Base-by-base conservation (phyloP, 2,113 vertebrate species). In the Bubalus kerabau region DNA sequence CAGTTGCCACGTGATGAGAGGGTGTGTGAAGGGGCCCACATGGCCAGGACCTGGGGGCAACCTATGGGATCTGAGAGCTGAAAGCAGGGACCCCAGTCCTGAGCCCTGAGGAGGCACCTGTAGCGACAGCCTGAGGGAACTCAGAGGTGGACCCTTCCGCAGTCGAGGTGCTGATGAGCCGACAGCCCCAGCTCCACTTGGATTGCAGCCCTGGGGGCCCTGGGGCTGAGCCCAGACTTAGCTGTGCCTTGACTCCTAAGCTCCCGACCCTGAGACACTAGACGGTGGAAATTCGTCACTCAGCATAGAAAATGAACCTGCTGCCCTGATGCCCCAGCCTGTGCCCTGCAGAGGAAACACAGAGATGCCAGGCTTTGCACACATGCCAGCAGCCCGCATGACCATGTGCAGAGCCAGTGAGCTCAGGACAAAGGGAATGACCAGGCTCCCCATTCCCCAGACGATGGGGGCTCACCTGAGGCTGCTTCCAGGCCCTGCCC, bases 391-490 rank as follows among this genome's bases (percentile, higher is more conserved):
- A 17, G n/a, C 71, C 64, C 14, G 6, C 7, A 10, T 15, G 71
- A 7, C 43, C 2, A 2, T 21, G 16, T 28, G 50, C 4, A 10
- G 56, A 48, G 28, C 8, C 59, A 46, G 11, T 15, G 28, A 82
- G 12, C 43, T 6, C 85, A 28, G 28, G 26, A 7, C n/a, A 26
- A 21, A 59, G 1, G 17, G 46, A 4, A 2, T 1, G 16, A 48
- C 67, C 15, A 6, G 60, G 21, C 36, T 17, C 17, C 67, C 21
- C 3, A 0, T 7, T 67, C 21, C 19, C 80, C 32, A 19, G 62
- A 64, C 0, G 5, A 10, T 30, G 1, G 67, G 23, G 36, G 60
- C 9, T 7, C 0, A 17, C 60, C n/a, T 2, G 74, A 62, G 17
- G 78, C 28, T 5, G n/a, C 85, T 30, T 7, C 6, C 12, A 14